Evolutionary conservation across 2,113 vertebrate species (phyloP).

Genomic region (Andinoacara biseriatus): DNA sequence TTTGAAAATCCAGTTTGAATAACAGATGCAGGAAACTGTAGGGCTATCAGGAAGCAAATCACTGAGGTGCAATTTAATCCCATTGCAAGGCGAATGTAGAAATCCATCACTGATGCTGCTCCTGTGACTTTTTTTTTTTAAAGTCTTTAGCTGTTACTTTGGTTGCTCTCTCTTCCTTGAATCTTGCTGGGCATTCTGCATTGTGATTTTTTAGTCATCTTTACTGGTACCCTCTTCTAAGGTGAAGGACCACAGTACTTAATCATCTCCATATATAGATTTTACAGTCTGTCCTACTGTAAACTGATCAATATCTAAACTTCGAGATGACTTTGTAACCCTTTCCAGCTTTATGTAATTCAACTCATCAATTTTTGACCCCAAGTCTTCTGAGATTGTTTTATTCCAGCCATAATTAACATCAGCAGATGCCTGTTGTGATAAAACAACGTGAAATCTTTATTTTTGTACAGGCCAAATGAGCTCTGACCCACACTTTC

Average conservation of each 20-base stretch:
- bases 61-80: neutral
- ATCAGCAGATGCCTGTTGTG: neutral
- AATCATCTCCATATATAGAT: neutral
- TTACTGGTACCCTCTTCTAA: neutral
- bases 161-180: neutral
- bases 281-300: conserved; percentile 2
- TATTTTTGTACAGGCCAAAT: neutral
- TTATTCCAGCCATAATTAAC: neutral
- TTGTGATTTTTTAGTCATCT: neutral
- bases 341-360: conserved; percentile 11
- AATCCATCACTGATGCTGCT: neutral
- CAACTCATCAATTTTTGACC: neutral
- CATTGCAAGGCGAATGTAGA: neutral
- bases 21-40: neutral
- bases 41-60: neutral
- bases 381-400: neutral
- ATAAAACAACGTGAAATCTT: neutral
- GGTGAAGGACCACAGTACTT: neutral
- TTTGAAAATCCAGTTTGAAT: neutral
- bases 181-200: neutral
- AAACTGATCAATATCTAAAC: conserved; percentile 27
- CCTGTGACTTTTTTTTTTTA: neutral
- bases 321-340: conserved; percentile 5
- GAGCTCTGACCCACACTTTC: neutral
- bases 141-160: neutral